Percentiles rank a stretch among this genome's conserved stretches.
phyloP scores from a whole-genome alignment of 1,140 invertebrate species.

The Musca vetustissima region DNA sequence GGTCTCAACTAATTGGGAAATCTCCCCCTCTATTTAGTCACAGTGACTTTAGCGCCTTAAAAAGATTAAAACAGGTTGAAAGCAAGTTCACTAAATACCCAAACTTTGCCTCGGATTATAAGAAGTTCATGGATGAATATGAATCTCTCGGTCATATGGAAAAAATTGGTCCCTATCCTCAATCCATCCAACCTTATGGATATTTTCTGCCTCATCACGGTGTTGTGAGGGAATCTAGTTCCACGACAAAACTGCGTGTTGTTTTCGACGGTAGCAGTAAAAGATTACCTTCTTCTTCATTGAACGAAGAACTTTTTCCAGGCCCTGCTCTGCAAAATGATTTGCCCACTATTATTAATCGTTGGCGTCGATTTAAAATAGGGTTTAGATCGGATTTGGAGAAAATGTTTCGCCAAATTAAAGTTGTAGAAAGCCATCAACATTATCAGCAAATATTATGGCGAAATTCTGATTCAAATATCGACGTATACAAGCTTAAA shows the following conservation, averaged over 20 bases:
- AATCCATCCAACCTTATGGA: neutral
- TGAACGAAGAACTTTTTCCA: slow-evolving; percentile 37
- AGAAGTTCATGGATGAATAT: neutral
- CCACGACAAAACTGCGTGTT: neutral
- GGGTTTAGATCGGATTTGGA: neutral
- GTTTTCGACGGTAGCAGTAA: neutral
- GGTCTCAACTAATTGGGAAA: neutral
- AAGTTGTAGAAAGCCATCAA: neutral
- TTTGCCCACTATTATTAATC: neutral
- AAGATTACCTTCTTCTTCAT: slow-evolving; percentile 33
- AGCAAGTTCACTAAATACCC: neutral
- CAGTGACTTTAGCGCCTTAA: neutral
- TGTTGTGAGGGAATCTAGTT: neutral
- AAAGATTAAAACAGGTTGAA: neutral
- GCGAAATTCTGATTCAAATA: neutral
- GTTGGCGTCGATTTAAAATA: neutral
- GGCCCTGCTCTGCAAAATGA: slow-evolving; percentile 5
- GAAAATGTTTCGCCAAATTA: slow-evolving; percentile 18
- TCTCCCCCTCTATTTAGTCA: neutral
- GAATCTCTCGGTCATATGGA: neutral
- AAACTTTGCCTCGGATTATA: neutral
- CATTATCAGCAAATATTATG: slow-evolving; percentile 8
- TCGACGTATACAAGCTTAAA: slow-evolving; percentile 37
- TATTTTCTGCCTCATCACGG: slow-evolving; percentile 4
- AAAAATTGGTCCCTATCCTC: neutral